Percentiles rank a stretch among this genome's conserved stretches.
Evolutionary conservation across 2,888 invertebrate species (phyloP).

Genomic region (Campopleginae sp.): DNA sequence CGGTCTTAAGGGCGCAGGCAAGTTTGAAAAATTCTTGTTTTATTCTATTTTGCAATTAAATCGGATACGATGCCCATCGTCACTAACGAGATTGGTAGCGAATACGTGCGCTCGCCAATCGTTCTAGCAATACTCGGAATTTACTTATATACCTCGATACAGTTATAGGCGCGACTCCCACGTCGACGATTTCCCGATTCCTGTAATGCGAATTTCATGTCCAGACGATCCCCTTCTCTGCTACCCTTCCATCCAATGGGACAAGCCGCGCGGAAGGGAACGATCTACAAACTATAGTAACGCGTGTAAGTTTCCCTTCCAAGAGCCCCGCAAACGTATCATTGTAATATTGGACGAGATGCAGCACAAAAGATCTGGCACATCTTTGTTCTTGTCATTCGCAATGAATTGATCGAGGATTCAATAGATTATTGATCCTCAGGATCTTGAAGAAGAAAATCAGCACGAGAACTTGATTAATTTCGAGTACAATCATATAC

Average conservation of each 20-base stretch:
- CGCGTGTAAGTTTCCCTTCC: conserved; percentile 2
- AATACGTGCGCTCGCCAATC: conserved; percentile 29
- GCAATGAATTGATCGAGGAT: neutral
- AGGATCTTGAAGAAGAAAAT: neutral
- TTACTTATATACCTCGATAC: conserved; percentile 22
- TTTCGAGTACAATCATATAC: neutral
- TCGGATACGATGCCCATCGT: conserved; percentile 32
- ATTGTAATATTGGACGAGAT: conserved; percentile 14
- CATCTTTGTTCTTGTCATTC: neutral
- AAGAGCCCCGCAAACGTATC: conserved; percentile 26
- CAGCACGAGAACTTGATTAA: conserved; percentile 21
- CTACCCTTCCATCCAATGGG: conserved; percentile 58
- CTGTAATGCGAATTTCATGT: conserved; percentile 71
- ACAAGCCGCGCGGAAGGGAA: conserved; percentile 9
- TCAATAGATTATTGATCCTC: conserved; percentile 23
- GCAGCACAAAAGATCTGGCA: conserved; percentile 19
- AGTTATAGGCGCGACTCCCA: conserved; percentile 20
- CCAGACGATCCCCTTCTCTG: conserved; percentile 45
- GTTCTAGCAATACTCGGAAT: conserved; percentile 28
- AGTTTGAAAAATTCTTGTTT: neutral
- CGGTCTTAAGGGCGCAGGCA: neutral
- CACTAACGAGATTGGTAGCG: conserved; percentile 48
- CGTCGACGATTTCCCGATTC: conserved; percentile 64
- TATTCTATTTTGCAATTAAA: conserved; percentile 40
- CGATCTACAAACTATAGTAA: neutral